A percentile compares a stretch with the other conserved stretches of the same genome.
Conservation (phyloP, 2,113 vertebrate species). For the Turnix velox region DNA sequence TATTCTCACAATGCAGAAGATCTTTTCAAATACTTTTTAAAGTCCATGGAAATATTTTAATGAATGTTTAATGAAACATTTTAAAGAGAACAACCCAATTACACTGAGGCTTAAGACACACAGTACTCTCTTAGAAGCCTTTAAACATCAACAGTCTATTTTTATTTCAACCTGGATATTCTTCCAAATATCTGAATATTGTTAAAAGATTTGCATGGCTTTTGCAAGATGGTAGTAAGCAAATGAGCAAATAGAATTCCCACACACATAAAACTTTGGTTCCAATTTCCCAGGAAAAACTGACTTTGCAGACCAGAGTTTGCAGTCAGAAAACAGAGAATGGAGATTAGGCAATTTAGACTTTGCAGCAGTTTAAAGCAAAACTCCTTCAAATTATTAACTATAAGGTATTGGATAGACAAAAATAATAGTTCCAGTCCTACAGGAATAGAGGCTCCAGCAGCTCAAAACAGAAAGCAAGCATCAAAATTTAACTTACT, state of each 20-base stretch:
- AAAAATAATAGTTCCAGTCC: background rate
- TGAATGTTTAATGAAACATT: background rate
- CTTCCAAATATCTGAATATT: background rate
- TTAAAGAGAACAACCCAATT: background rate
- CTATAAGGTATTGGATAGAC: background rate
- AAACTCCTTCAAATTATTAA: background rate
- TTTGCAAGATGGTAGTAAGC: background rate
- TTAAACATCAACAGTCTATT: background rate
- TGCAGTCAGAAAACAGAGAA: background rate
- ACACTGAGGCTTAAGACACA: background rate
- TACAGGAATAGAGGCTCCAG: background rate
- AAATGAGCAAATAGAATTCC: background rate
- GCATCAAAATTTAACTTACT: background rate
- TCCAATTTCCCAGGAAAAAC: background rate
- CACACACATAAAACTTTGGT: background rate
- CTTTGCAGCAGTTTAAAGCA: background rate
- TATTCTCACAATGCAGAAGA: background rate
- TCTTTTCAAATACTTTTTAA: background rate
- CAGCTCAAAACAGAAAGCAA: background rate
- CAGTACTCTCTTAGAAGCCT: background rate
- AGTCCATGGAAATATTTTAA: too few relatives aligned
- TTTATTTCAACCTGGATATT: background rate
- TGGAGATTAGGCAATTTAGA: background rate
- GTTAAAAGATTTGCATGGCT: background rate
- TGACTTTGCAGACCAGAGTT: background rate